Percentiles rank a stretch among this genome's conserved stretches.
phyloP scores from a whole-genome alignment of 2,797 vertebrate genomes.

The Discoglossus pictus region DNA sequence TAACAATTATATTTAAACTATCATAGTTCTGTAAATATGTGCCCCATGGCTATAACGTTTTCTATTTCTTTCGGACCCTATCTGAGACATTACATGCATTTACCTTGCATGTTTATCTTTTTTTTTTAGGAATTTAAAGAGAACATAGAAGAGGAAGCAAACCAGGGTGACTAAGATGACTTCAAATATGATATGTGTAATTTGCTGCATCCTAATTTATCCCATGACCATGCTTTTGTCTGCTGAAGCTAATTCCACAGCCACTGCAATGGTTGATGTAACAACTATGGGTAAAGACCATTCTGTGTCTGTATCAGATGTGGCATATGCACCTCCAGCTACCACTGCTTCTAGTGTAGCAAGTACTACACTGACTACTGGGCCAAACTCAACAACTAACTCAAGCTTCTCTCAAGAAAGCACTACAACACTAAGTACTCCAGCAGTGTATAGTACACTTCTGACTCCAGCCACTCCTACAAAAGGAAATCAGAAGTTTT shows the following conservation, averaged over 20 bases:
- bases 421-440: background rate
- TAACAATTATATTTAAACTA: no score
- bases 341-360: background rate
- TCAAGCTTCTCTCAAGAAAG: slow-evolving; percentile 8
- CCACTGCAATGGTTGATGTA: background rate
- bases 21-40: no score
- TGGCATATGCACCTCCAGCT: background rate
- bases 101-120: background rate
- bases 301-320: background rate
- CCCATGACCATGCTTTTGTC: background rate
- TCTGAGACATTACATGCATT: no score
- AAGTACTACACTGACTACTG: background rate
- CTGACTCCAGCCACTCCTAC: background rate
- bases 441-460: background rate
- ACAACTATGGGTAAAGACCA: background rate
- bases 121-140: slow-evolving; percentile 6
- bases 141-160: background rate
- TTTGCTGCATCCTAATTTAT: slow-evolving; percentile 11
- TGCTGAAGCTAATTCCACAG: background rate
- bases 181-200: slow-evolving; percentile 3
- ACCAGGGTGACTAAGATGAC: background rate
- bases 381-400: background rate
- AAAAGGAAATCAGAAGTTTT: background rate
- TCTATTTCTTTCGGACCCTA: no score
- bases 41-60: no score